Conservation (phyloP, 30 jellyfish, hydroid and myxozoan genomes). For the Morbakka virulenta region DNA sequence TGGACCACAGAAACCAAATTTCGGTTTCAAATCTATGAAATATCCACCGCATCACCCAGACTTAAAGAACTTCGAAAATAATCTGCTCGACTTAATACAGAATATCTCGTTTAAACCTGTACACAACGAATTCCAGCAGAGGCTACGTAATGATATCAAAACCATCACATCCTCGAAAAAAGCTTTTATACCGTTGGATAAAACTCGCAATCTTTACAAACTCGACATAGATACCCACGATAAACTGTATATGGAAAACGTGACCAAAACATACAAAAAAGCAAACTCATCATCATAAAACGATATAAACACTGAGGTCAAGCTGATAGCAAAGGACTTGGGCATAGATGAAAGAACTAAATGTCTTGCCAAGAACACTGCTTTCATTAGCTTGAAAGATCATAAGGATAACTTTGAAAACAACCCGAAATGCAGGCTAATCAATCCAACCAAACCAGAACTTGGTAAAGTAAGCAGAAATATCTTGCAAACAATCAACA, state of each 20-base stretch:
- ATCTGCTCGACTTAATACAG: no score
- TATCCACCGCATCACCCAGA: neutral
- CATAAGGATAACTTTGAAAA: slow-evolving; percentile 46
- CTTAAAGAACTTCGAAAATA: neutral
- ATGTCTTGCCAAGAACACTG: slow-evolving; percentile 19
- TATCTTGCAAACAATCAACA: slow-evolving; percentile 30
- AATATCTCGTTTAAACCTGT: no score
- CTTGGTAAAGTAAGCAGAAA: slow-evolving; percentile 31
- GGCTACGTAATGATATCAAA: neutral
- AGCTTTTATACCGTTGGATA: neutral
- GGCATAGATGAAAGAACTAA: no score
- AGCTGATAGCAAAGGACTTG: slow-evolving; percentile 10
- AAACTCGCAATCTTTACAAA: neutral
- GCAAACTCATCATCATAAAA: neutral
- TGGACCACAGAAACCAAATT: neutral
- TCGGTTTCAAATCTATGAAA: neutral
- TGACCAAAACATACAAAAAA: slow-evolving; percentile 3
- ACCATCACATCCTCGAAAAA: neutral
- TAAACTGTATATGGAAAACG: neutral
- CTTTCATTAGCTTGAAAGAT: slow-evolving; percentile 33
- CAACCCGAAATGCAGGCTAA: no score
- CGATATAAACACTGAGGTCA: slow-evolving; percentile 32
- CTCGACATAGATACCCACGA: no score
- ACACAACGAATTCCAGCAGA: neutral
- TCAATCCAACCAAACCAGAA: slow-evolving; percentile 46